Evolutionary conservation across 1,140 invertebrate species (phyloP).

Genomic region (Panonychus citri): DNA sequence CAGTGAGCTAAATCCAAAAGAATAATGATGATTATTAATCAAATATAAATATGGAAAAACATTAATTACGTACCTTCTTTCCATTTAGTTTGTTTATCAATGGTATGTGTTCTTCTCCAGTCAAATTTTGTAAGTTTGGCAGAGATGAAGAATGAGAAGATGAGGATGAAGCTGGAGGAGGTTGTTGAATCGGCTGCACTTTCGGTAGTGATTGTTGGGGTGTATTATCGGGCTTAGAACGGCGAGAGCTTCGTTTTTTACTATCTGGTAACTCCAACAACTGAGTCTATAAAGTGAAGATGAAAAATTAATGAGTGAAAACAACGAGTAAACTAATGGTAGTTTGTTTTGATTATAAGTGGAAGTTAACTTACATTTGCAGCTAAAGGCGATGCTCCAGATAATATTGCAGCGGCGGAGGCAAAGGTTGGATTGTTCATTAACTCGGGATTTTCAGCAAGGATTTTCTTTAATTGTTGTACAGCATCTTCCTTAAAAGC

Average conservation of each 20-base stretch:
- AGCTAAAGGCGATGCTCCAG: slow-evolving; percentile 6
- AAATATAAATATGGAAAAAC: too few relatives aligned
- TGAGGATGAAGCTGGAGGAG: too few relatives aligned
- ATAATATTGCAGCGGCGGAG: slow-evolving; percentile 12
- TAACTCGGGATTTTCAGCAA: slow-evolving; percentile 27
- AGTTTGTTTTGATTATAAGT: background rate
- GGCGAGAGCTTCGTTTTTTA: slow-evolving; percentile 20
- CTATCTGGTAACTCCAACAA: slow-evolving; percentile 14
- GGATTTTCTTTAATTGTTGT: slow-evolving; percentile 17
- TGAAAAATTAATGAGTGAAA: background rate
- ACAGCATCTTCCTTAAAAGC: slow-evolving; percentile 12
- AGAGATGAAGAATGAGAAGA: background rate
- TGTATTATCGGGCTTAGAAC: slow-evolving; percentile 41
- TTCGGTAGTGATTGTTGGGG: slow-evolving; percentile 23
- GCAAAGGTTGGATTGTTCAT: slow-evolving; percentile 13
- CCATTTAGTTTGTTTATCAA: slow-evolving; percentile 77
- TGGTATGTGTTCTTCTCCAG: slow-evolving; percentile 79
- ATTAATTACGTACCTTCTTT: slow-evolving; percentile 49
- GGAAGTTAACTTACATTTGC: slow-evolving; percentile 11
- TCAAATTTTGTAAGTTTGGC: slow-evolving; percentile 51
- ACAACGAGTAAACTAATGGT: background rate
- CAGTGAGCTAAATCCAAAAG: slow-evolving; percentile 38
- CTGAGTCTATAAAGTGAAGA: slow-evolving; percentile 11
- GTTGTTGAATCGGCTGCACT: too few relatives aligned
- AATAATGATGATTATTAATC: background rate